phyloP scores from a whole-genome alignment of 2,888 invertebrate genomes.

The Lacanobia wlatinum region DNA sequence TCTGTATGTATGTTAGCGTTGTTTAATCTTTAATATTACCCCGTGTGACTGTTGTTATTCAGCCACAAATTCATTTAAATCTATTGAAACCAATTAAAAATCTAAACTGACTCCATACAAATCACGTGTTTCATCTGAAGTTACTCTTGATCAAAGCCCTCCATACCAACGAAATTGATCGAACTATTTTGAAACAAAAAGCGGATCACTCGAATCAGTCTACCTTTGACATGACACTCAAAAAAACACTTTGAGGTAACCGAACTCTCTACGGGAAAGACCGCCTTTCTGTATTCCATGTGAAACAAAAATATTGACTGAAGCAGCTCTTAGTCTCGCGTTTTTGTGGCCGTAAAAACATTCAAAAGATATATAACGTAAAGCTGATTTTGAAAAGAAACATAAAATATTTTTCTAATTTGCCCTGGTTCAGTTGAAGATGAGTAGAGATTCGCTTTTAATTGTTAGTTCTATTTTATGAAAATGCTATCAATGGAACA shows the following conservation, averaged over 20 bases:
- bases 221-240: constrained; percentile 40
- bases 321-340: not conserved
- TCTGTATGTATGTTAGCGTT: too few relatives aligned
- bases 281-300: constrained; percentile 12
- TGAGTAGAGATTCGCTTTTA: too few relatives aligned
- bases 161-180: not conserved
- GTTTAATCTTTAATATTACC: not conserved
- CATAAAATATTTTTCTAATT: too few relatives aligned
- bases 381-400: too few relatives aligned
- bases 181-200: constrained; percentile 15
- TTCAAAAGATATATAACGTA: not conserved
- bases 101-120: not conserved
- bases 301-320: constrained; percentile 25
- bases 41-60: too few relatives aligned
- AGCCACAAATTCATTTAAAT: too few relatives aligned
- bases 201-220: constrained; percentile 14
- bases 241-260: constrained; percentile 47
- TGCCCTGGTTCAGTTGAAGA: too few relatives aligned
- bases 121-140: not conserved
- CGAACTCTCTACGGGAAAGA: constrained; percentile 8
- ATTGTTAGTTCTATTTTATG: too few relatives aligned
- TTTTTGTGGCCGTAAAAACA: not conserved
- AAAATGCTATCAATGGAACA: too few relatives aligned
- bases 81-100: not conserved
- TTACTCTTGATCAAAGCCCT: not conserved